phyloP scores from a whole-genome alignment of 2,113 vertebrate genomes.

The Tychaedon coryphoeus region DNA sequence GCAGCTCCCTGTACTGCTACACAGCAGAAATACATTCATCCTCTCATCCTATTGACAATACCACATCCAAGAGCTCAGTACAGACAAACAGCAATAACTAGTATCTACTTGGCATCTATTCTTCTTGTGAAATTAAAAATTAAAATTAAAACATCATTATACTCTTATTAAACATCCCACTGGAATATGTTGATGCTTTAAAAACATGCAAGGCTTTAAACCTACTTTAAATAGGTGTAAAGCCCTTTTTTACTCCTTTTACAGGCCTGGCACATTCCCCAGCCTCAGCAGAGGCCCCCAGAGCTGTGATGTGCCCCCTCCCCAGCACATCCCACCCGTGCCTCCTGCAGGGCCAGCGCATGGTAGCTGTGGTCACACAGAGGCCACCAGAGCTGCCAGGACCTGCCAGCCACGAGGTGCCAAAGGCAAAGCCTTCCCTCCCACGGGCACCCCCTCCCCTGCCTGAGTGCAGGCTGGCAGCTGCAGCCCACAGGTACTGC shows the following conservation, averaged over 20 bases:
- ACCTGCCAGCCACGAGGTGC: background rate
- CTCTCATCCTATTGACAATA: background rate
- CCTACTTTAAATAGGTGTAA: background rate
- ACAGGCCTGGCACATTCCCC: background rate
- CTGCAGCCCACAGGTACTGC: background rate
- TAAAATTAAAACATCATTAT: slow-evolving; percentile 61
- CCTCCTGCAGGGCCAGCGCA: fast-evolving
- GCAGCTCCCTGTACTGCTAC: background rate
- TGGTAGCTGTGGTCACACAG: fast-evolving
- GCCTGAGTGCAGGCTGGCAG: fast-evolving
- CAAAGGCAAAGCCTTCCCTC: background rate
- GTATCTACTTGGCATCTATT: slow-evolving; percentile 37
- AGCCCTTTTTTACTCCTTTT: background rate
- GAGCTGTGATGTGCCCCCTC: background rate
- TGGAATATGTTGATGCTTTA: slow-evolving; percentile 32
- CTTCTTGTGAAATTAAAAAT: slow-evolving; percentile 60
- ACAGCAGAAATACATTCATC: background rate
- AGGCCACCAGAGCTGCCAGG: background rate
- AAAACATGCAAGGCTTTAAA: slow-evolving; percentile 26
- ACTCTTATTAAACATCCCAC: slow-evolving; percentile 43
- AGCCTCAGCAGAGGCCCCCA: background rate
- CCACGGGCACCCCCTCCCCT: fast-evolving
- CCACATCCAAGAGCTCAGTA: background rate
- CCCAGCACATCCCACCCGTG: background rate
- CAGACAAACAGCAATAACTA: slow-evolving; percentile 12